Evolutionary conservation across 2,888 invertebrate genomes (phyloP), one percentile per base, ranked within the genome.

Genomic region (Trypoxylon attenuatum): DNA sequence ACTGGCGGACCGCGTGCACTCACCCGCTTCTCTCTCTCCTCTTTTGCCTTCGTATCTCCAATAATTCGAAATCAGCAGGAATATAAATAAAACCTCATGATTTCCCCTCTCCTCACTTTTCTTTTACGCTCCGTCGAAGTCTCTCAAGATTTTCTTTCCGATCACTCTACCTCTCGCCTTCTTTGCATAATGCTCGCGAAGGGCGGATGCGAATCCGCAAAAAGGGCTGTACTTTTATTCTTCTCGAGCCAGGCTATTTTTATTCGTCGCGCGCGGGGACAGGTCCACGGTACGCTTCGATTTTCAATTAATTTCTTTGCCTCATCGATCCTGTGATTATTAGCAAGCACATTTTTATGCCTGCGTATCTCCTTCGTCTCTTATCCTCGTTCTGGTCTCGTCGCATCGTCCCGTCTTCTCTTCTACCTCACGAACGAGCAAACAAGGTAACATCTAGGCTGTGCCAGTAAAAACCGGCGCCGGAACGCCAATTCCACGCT

Each of bases 1-100:
- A 43, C 55, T 46, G 60, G 8, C 10, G 4, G n/a, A 13, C n/a
- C 5, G 29, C 29, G 29, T 13, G 29, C 29, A 13, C 2, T 10
- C 33, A 13, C 33, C n/a, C 53, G 49, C 10, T 21, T 50, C 41
- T 50, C 45, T 29, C 33, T 33, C 55, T 55, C 47, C 55, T 55
- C 63, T 43, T 60, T 51, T 70, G 68, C 69, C 51, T 67, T 69
- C 71, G 56, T 49, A 59, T 61, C 69, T 50, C 50, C 65, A 65
- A 72, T 79, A 79, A 80, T 80, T 80, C 77, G 77, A 76, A 77
- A 80, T 79, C 65, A 73, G 65, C 63, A 55, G 66, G 69, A 77
- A 73, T 76, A 79, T 73, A 72, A 76, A 74, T 72, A 74, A 77
- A 69, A 61, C 59, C 55, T 39, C 57, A 43, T 68, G 65, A 62